Percentiles rank a stretch among this genome's conserved stretches.
phyloP scores from a whole-genome alignment of 1,140 invertebrate genomes.

The Drosophila insularis region DNA sequence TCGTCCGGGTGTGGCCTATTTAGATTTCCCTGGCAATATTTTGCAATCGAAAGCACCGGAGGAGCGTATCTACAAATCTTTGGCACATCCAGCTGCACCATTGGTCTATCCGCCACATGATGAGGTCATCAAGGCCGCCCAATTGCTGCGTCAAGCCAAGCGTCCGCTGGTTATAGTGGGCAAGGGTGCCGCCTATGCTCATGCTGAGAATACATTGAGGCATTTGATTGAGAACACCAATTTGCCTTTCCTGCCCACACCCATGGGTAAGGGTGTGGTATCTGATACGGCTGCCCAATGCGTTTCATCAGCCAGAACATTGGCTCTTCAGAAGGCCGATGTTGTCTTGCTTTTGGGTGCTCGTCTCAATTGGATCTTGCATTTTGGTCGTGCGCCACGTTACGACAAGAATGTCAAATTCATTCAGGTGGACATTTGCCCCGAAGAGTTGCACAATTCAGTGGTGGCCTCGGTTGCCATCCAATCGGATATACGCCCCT shows the following conservation, averaged over 20 bases:
- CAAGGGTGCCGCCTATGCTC: constrained; percentile 94
- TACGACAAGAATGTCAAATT: constrained; percentile 92
- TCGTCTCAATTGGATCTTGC: constrained; percentile 98
- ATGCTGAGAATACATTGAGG: constrained; percentile 88
- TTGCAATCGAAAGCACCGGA: constrained; percentile 84
- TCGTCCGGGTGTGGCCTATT: constrained; percentile 93
- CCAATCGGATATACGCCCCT: constrained; percentile 90
- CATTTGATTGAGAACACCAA: constrained; percentile 88
- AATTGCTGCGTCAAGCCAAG: constrained; percentile 88
- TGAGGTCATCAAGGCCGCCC: constrained; percentile 87
- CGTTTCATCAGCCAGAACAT: constrained; percentile 92
- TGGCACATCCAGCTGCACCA: constrained; percentile 85
- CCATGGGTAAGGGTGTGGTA: constrained; percentile 98
- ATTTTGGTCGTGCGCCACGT: constrained; percentile 95
- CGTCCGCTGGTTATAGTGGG: constrained; percentile 95
- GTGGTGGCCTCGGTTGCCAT: constrained; percentile 88
- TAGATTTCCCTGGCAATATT: constrained; percentile 95
- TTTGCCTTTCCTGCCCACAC: constrained; percentile 95
- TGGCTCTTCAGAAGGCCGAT: constrained; percentile 93
- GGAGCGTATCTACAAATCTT: constrained; percentile 75
- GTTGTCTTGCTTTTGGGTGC: constrained; percentile 95
- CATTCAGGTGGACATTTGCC: constrained; percentile 95
- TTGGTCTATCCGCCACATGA: constrained; percentile 86
- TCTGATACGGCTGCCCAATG: constrained; percentile 90
- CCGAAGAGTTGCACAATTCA: constrained; percentile 97